phyloP scores from a whole-genome alignment of 2,888 invertebrate genomes.

The Phrixothrix hirtus region DNA sequence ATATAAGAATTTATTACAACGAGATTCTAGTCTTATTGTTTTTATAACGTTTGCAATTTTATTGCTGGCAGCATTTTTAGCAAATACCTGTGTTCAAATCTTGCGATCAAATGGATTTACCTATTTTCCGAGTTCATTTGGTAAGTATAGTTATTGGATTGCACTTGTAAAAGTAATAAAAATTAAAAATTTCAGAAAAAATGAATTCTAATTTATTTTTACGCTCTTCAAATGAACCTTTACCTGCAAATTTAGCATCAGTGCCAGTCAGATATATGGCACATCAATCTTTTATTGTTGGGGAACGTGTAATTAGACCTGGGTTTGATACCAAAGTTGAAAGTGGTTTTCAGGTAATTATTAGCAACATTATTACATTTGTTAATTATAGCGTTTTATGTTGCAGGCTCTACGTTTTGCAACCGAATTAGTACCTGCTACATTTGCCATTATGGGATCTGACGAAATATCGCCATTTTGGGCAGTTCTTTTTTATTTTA shows the following conservation, averaged over 20 bases:
- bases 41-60: constrained; percentile 75
- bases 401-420: constrained; percentile 72
- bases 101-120: constrained; percentile 72
- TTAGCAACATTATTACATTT: too few relatives aligned
- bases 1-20: constrained; percentile 65
- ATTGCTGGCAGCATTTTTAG: constrained; percentile 75
- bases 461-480: constrained; percentile 82
- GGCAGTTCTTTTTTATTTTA: constrained; percentile 85
- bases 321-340: constrained; percentile 62
- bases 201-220: constrained; percentile 73
- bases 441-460: constrained; percentile 75
- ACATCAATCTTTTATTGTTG: constrained; percentile 73
- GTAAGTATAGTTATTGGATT: too few relatives aligned
- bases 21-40: constrained; percentile 70
- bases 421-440: constrained; percentile 89
- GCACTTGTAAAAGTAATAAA: too few relatives aligned
- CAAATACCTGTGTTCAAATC: constrained; percentile 81
- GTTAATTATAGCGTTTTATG: too few relatives aligned
- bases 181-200: constrained; percentile 72
- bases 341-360: constrained; percentile 73
- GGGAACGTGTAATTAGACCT: constrained; percentile 67
- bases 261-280: constrained; percentile 69
- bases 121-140: constrained; percentile 84
- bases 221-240: constrained; percentile 64
- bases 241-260: constrained; percentile 64